Evolutionary conservation across 2,888 invertebrate genomes (phyloP).

Genomic region (Tetropium fuscum): DNA sequence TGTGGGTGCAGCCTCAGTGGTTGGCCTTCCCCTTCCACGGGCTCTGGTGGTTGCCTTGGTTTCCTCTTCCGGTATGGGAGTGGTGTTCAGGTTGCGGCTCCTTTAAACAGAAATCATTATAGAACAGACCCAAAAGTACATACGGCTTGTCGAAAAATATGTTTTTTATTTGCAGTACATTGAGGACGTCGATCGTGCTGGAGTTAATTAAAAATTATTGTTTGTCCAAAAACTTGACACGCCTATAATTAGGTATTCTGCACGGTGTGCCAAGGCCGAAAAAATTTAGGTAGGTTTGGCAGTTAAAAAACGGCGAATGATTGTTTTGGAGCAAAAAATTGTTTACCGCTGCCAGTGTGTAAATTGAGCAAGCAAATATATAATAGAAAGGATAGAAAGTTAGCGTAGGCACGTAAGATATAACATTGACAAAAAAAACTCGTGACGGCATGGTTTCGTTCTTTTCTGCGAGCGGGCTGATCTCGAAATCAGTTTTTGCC

Average conservation of each 20-base stretch:
- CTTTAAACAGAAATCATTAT: conserved; percentile 62
- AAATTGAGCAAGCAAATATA: conserved; percentile 10
- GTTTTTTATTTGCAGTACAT: too few species aligned
- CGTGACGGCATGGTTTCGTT: background rate
- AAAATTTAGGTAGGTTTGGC: background rate
- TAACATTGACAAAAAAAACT: conserved; percentile 4
- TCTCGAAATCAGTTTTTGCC: too few species aligned
- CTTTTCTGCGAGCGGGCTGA: too few species aligned
- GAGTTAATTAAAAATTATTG: background rate
- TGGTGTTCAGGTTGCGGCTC: conserved; percentile 70
- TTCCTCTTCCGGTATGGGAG: conserved; percentile 64
- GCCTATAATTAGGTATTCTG: background rate
- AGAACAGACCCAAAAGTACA: too few species aligned
- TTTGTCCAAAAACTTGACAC: background rate
- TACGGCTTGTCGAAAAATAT: too few species aligned
- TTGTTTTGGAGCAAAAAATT: conserved; percentile 6
- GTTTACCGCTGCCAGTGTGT: conserved; percentile 7
- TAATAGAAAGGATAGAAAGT: conserved; percentile 25
- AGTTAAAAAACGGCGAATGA: background rate
- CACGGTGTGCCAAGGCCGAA: background rate
- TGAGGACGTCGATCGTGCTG: too few species aligned
- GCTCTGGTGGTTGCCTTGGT: conserved; percentile 60
- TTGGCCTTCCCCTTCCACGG: conserved; percentile 65
- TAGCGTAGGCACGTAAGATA: background rate
- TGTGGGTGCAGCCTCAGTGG: conserved; percentile 49